Conservation (phyloP, 2,797 vertebrate species). For the Brachyalestes nurse region DNA sequence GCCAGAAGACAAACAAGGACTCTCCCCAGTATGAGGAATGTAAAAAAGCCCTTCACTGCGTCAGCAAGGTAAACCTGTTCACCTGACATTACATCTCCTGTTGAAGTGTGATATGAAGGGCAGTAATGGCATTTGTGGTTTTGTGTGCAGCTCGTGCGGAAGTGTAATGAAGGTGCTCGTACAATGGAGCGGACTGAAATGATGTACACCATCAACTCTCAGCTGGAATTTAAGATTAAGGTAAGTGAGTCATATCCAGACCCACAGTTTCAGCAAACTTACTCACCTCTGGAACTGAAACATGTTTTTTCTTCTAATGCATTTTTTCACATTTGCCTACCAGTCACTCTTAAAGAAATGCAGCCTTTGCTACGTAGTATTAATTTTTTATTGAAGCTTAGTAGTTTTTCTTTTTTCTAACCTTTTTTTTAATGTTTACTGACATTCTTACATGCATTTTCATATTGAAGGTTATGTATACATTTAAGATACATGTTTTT, state of each 20-base stretch:
- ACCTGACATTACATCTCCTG: background rate
- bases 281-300: background rate
- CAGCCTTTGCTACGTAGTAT: too few species aligned
- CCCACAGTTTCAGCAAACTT: background rate
- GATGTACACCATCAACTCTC: conserved; percentile 98
- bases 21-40: conserved; percentile 84
- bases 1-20: conserved; percentile 94
- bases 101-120: background rate
- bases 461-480: too few species aligned
- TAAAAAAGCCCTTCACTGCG: conserved; percentile 89
- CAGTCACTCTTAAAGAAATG: too few species aligned
- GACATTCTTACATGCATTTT: too few species aligned
- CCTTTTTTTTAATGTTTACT: too few species aligned
- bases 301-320: background rate
- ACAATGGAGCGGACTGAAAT: conserved; percentile 97
- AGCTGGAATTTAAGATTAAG: conserved; percentile 98
- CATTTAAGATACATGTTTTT: too few species aligned
- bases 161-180: conserved; percentile 95
- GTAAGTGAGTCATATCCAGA: conserved; percentile 67
- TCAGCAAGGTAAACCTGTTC: conserved; percentile 87
- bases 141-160: conserved; percentile 85
- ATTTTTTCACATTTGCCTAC: too few species aligned
- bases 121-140: background rate
- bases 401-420: too few species aligned
- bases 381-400: too few species aligned